phyloP scores from a whole-genome alignment of 2,797 vertebrate genomes.

The Pseudotriccus pelzelni region DNA sequence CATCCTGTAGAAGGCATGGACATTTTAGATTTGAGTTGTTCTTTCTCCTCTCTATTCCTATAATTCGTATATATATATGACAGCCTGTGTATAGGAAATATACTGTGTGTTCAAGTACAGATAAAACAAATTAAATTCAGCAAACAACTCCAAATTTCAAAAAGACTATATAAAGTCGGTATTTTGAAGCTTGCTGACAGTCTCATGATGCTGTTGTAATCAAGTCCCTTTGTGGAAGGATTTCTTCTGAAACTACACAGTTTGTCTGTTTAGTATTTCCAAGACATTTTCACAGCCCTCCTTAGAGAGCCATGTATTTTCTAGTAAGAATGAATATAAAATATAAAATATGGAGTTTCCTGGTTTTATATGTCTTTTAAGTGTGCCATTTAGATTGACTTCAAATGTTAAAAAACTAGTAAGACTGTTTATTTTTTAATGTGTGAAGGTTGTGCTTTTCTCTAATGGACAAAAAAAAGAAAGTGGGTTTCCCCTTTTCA shows the following conservation, averaged over 20 bases:
- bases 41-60: not conserved
- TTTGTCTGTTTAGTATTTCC: not conserved
- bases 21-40: not conserved
- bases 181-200: not conserved
- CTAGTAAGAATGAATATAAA: not conserved
- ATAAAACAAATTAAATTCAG: not conserved
- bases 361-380: not conserved
- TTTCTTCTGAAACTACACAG: not conserved
- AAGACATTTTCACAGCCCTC: not conserved
- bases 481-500: not conserved
- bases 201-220: not conserved
- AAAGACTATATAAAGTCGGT: not conserved
- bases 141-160: not conserved
- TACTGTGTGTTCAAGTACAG: not conserved
- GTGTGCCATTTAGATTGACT: not conserved
- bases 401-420: conserved; percentile 1
- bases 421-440: not conserved
- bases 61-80: not conserved
- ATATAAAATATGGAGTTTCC: not conserved
- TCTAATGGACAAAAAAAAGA: not conserved
- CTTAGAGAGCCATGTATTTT: not conserved
- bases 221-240: not conserved
- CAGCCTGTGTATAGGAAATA: not conserved
- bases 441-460: not conserved
- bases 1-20: not conserved